Base-by-base conservation (phyloP, 2,888 invertebrate genomes). In the Taenaris catops region DNA sequence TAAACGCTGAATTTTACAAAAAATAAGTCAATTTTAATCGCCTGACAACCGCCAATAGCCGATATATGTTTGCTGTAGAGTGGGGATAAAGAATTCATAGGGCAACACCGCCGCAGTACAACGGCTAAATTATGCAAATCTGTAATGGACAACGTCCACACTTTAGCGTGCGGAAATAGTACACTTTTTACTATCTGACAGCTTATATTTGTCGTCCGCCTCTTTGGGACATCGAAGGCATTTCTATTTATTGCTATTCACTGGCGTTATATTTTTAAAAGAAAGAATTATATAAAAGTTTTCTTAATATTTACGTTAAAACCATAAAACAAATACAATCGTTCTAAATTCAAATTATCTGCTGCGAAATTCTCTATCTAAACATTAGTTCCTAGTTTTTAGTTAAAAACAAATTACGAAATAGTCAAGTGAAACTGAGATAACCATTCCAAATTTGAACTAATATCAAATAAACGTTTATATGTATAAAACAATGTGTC, bases 81-180 rank as follows among this genome's bases (percentile, higher is more conserved):
- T 54, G 55, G 38, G 49, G 52, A 80, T 83, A 73, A 84, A 84
- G 67, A 63, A 81, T 84, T 80, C 74, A 83, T 61, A 28, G 61
- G 53, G 59, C 67, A 38, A 55, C 69, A 68, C 62, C 62, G 56
- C 69, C 65, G 70, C 75, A 69, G 76, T 65, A 72, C 69, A 56
- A 57, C 59, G 49, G 48, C 57, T 84, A 69, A 83, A 84, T 76
- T 79, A 84, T 84, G 78, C 81, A 84, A 61, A 71, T 70, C 66
- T 63, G 65, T 80, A 83, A 83, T 80, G 78, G 83, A 75, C 72
- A 68, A 61, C 49, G 60, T 53, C 58, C 51, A 51, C 57, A 59
- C 60, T 65, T 65, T 58, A 58, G 51, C 49, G 47, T 39, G 42
- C 58, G 48, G 65, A 74, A 41, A 76, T 73, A 75, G 78, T 38